phyloP scores from a whole-genome alignment of 1,140 invertebrate species.

The Pseudomyrmex concolor region DNA sequence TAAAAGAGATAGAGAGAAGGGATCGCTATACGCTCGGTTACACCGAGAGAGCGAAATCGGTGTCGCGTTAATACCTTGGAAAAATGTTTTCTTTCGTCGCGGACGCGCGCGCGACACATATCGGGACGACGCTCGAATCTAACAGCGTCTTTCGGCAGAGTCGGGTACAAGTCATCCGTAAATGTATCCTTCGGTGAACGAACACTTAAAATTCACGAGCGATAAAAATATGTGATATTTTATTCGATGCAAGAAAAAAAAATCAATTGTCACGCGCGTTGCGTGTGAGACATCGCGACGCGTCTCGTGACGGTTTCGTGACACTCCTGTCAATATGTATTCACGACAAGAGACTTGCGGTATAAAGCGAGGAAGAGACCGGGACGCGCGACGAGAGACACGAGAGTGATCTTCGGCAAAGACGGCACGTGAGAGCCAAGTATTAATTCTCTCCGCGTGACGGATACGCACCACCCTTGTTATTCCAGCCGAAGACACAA shows the following conservation, averaged over 20 bases:
- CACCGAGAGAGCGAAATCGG: constrained; percentile 31
- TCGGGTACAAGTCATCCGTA: background rate
- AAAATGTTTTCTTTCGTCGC: constrained; percentile 35
- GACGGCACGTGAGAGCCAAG: constrained; percentile 75
- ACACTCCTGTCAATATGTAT: background rate
- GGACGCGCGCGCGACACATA: background rate
- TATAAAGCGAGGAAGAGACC: background rate
- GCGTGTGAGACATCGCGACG: too few species aligned
- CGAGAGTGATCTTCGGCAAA: constrained; percentile 47
- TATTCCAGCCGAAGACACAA: constrained; percentile 82
- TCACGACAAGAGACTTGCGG: constrained; percentile 2
- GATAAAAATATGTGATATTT: constrained; percentile 3
- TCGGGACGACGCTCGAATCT: background rate
- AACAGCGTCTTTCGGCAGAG: background rate
- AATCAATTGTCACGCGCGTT: too few species aligned
- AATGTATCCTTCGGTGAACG: background rate
- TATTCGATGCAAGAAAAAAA: too few species aligned
- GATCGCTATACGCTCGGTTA: constrained; percentile 28
- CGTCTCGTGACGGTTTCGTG: too few species aligned
- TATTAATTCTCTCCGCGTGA: constrained; percentile 78
- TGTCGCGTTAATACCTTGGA: constrained; percentile 11
- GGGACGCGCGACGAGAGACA: constrained; percentile 1
- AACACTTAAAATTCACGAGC: background rate
- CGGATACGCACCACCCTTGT: constrained; percentile 76
- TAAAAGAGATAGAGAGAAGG: constrained; percentile 10